Evolutionary conservation across 2,797 vertebrate genomes (phyloP), one percentile per base, ranked within the genome.

Genomic region (Lophotriccus pileatus): DNA sequence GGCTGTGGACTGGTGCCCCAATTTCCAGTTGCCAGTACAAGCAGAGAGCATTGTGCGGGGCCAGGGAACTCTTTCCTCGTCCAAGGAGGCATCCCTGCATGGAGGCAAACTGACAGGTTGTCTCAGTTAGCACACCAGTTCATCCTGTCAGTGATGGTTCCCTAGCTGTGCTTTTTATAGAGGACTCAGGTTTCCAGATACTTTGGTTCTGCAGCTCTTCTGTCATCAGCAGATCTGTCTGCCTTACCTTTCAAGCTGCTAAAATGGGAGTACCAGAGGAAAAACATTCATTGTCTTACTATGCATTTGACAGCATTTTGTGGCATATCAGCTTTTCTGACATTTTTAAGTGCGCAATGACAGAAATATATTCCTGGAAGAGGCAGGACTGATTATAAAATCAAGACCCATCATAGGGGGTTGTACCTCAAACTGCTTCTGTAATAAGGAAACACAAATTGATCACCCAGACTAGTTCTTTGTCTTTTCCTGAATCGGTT

Each of bases 121-220:
- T 66, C 32, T 68, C 56, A 94, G 86, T 86, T 70, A 55, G 37
- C 50, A 55, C 67, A 62, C 19, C 69, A 69, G 67, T 85, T 89
- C 56, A 50, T 53, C 69, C 72, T 85, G 76, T 50, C 92, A 64
- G 10, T 79, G 90, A 90, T 30, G 55, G 78, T 20, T 94, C 67
- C 34, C 43, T 69, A 56, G 60, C 76, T 93, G 75, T 4, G 24
- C 95, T 96, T 96, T 96, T 96, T 94, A 94, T 92, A 95, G 90
- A 87, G 50, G 85, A 67, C 85, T 96, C 95, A 10, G 56, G 60
- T 90, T 96, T 91, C 94, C 60, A 50, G 84, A 87, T 94, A 91
- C 76, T 95, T 97, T 76, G 49, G 87, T 66, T 84, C 44, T 9
- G 80, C 87, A 81, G 55, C 76, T 86, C 79, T 87, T 64, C 63